Conservation (phyloP, 92 coral and sea anemone genomes). For the Hydrozoanthus gracilis region DNA sequence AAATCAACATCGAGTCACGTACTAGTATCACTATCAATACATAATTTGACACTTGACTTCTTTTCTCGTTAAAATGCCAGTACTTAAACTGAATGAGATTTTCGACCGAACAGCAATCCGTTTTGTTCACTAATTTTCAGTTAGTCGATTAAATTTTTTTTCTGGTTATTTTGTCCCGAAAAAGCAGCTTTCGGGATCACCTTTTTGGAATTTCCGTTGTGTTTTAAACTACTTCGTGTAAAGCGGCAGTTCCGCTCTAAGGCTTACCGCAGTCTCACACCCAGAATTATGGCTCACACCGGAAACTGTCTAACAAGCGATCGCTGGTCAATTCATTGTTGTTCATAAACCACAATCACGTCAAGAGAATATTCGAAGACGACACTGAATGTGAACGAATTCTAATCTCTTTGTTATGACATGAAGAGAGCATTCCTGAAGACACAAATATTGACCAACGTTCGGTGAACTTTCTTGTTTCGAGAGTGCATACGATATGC, state of each 20-base stretch:
- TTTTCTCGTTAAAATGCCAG: too few species aligned
- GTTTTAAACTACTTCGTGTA: slow-evolving; percentile 37
- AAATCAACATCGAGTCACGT: too few species aligned
- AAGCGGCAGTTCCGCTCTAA: slow-evolving; percentile 34
- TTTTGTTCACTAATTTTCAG: background rate
- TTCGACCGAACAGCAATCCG: too few species aligned
- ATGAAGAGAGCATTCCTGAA: slow-evolving; percentile 13
- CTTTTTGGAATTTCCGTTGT: slow-evolving; percentile 45
- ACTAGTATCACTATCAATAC: too few species aligned
- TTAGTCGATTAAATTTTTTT: background rate
- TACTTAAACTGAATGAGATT: too few species aligned
- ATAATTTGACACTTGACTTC: too few species aligned
- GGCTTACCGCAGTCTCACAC: slow-evolving; percentile 20
- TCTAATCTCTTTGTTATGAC: background rate
- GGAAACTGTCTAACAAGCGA: slow-evolving; percentile 14
- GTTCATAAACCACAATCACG: slow-evolving; percentile 29
- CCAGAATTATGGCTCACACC: slow-evolving; percentile 5
- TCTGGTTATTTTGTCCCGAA: background rate
- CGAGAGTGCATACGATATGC: background rate
- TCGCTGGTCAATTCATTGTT: slow-evolving; percentile 12
- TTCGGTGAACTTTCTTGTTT: background rate
- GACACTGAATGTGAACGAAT: background rate
- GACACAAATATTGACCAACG: background rate
- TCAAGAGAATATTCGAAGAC: slow-evolving; percentile 29
- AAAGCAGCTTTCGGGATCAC: slow-evolving; percentile 15